These are phyloP conservation scores for Psittacula cyanocephala DNA, from an alignment of 2,113 vertebrate species.

Conservation along the genomic window DNA sequence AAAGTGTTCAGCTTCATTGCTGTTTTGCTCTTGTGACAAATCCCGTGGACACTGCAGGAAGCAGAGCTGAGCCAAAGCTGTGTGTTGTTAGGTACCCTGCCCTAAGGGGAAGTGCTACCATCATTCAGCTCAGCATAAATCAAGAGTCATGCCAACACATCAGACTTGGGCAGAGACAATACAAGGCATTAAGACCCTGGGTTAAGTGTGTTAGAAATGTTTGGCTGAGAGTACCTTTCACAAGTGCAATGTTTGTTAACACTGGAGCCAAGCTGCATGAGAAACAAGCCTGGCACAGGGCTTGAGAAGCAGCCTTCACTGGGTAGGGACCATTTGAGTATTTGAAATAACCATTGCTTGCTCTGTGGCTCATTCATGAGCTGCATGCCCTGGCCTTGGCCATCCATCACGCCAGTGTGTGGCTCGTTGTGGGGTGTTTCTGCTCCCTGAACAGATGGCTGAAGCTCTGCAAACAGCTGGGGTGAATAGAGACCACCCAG, in stretches of 20 bases:
- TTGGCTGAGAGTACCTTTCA: neutral
- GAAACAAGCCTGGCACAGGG: neutral
- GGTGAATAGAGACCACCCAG: conserved; percentile 25
- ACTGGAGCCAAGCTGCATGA: neutral
- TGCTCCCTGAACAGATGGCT: neutral
- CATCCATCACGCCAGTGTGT: rapidly evolving
- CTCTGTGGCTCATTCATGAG: neutral
- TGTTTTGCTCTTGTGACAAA: neutral
- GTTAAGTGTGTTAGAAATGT: neutral
- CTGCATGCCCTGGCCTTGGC: neutral
- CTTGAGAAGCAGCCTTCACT: neutral
- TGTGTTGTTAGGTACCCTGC: neutral
- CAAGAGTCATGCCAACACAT: neutral
- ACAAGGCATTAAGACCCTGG: neutral
- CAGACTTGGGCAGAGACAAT: neutral
- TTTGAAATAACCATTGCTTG: neutral
- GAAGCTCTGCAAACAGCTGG: neutral
- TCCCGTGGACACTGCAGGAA: neutral
- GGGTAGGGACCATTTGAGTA: neutral
- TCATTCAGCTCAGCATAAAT: neutral
- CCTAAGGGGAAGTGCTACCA: neutral
- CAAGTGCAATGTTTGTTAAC: neutral
- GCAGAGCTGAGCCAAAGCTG: neutral
- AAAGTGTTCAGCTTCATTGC: neutral
- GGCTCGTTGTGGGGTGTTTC: neutral